Base-by-base conservation (phyloP, 2,113 vertebrate species). In the Probosciger aterrimus region DNA sequence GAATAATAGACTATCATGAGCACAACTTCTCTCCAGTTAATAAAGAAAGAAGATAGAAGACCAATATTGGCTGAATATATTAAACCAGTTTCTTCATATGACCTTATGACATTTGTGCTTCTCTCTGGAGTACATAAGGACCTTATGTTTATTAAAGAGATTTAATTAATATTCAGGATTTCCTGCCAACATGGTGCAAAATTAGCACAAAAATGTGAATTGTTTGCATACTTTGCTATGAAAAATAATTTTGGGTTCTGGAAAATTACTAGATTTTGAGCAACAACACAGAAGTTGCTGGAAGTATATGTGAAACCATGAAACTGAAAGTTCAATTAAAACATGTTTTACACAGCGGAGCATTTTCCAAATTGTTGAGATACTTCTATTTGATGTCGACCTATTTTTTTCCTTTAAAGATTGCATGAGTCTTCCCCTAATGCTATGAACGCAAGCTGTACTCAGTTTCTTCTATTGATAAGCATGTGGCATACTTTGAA, bases 351-450 rank as follows among this genome's bases (percentile, higher is more conserved):
- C 24, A 27, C 47, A 53, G 65, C 43, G 49, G 49, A 88, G 10
- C 3, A 5, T 22, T 75, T 86, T 80, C n/a, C 17, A 5, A 59
- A 59, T n/a, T 91, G 59, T 91, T 31, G 82, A 41, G n/a, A 28
- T 95, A 46, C 39, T 87, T 92, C 24, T 85, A 33, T 67, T 90
- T 86, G 73, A 88, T 88, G 81, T 82, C 0, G 0, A 88, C 74
- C 75, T 95, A 4, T n/a, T 77, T 86, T 86, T 86, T 88, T 67
- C 59, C 70, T 94, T 88, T 74, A 71, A 71, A 94, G 47, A 91
- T 47, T 95, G 95, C 97, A 97, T 97, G 96, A 92, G 52, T 90
- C 97, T 95, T 82, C 74, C 64, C 53, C 82, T 94, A 92, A 57
- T 83, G 71, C 93, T 96, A 43, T 77, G 60, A 30, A 95, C 85